phyloP scores from a whole-genome alignment of 2,113 vertebrate genomes.

The Sclerurus mexicanus region DNA sequence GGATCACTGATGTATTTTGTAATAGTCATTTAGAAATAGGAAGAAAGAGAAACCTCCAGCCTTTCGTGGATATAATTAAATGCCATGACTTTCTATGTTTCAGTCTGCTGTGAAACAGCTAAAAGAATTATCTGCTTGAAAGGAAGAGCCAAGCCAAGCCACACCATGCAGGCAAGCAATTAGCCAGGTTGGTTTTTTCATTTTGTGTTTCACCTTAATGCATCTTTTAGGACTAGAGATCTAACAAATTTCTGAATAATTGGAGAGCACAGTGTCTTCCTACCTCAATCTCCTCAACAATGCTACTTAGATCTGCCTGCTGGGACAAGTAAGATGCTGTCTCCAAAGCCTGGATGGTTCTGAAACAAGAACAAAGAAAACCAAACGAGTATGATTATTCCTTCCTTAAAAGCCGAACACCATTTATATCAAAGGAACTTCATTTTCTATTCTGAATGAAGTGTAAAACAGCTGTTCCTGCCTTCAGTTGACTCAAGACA shows the following conservation, averaged over 20 bases:
- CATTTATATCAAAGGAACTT: neutral
- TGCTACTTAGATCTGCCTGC: slow-evolving; percentile 89
- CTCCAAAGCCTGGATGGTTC: slow-evolving; percentile 89
- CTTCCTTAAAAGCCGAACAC: neutral
- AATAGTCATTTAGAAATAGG: neutral
- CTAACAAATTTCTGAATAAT: neutral
- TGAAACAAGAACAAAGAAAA: slow-evolving; percentile 65
- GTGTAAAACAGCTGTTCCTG: neutral
- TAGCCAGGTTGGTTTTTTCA: neutral
- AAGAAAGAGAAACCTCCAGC: neutral
- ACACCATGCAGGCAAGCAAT: neutral
- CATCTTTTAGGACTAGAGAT: neutral
- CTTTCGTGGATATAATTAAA: neutral
- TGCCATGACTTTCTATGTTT: neutral
- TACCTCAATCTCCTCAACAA: slow-evolving; percentile 98
- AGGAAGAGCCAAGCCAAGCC: neutral
- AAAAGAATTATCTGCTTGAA: neutral
- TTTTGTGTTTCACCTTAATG: neutral
- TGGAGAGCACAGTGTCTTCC: neutral
- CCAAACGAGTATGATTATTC: neutral
- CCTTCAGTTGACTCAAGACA: neutral
- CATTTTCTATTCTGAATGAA: neutral
- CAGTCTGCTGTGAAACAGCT: neutral
- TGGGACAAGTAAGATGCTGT: slow-evolving; percentile 91
- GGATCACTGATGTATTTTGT: neutral